Conservation (phyloP, 2,888 invertebrate species). For the Gymnoscelis rufifasciata region DNA sequence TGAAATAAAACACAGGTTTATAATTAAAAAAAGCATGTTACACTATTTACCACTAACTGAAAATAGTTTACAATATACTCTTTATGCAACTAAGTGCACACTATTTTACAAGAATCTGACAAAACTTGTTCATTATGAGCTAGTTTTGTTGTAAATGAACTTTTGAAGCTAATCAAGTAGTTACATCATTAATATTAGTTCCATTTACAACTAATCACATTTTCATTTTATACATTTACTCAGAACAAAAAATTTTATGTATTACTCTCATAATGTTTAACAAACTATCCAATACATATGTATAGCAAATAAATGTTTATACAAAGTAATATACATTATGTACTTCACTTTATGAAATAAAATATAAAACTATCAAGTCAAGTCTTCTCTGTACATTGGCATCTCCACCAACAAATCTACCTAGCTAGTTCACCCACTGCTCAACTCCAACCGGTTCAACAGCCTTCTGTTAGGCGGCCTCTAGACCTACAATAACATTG, state of each 20-base stretch:
- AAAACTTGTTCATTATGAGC: constrained; percentile 26
- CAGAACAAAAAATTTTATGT: constrained; percentile 9
- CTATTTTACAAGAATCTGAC: constrained; percentile 62
- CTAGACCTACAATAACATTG: too few relatives aligned
- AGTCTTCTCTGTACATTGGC: constrained; percentile 18
- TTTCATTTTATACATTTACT: constrained; percentile 8
- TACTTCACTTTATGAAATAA: constrained; percentile 18
- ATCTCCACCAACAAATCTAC: constrained; percentile 5
- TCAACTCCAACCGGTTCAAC: background rate
- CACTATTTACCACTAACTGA: constrained; percentile 67
- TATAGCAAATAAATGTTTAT: constrained; percentile 18
- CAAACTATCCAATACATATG: constrained; percentile 13
- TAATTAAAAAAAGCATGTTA: constrained; percentile 71
- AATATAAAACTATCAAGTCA: constrained; percentile 15
- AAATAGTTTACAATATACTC: constrained; percentile 60
- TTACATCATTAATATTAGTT: constrained; percentile 4
- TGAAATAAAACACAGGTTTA: constrained; percentile 43
- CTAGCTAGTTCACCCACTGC: constrained; percentile 2
- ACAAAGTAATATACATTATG: constrained; percentile 25
- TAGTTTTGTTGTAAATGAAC: constrained; percentile 19
- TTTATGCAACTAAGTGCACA: constrained; percentile 56
- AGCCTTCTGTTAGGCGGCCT: too few relatives aligned
- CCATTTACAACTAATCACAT: constrained; percentile 18
- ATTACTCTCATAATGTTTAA: constrained; percentile 13
- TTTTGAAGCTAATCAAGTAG: constrained; percentile 16